phyloP scores from a whole-genome alignment of 2,888 invertebrate species.

The Dorcus parallelipipedus region DNA sequence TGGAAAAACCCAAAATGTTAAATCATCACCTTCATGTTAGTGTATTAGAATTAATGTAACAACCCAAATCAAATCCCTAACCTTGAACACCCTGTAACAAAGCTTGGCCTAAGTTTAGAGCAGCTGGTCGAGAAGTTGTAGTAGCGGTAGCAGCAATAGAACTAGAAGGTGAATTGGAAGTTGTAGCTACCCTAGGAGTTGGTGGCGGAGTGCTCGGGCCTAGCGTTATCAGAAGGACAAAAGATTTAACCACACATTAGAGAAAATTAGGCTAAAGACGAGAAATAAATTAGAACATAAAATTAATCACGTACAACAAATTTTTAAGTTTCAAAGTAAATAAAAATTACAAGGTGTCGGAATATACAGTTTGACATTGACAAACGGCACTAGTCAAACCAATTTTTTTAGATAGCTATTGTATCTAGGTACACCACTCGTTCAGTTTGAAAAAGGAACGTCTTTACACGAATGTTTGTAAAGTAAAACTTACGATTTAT shows the following conservation, averaged over 20 bases:
- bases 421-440: too few species aligned
- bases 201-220: constrained; percentile 48
- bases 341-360: background rate
- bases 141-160: constrained; percentile 36
- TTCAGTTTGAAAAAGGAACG: too few species aligned
- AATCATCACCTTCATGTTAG: too few species aligned
- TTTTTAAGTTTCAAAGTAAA: background rate
- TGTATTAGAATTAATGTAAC: too few species aligned
- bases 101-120: constrained; percentile 47
- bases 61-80: constrained; percentile 33
- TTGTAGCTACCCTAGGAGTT: constrained; percentile 39
- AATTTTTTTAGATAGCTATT: too few species aligned
- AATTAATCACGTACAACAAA: background rate
- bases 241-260: background rate
- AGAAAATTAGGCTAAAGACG: background rate
- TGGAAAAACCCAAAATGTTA: too few species aligned
- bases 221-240: constrained; percentile 18
- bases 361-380: too few species aligned
- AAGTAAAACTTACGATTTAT: too few species aligned
- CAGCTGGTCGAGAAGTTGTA: constrained; percentile 31
- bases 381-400: too few species aligned
- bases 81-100: constrained; percentile 52
- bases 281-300: background rate
- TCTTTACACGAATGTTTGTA: too few species aligned
- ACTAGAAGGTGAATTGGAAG: constrained; percentile 42